These are phyloP conservation scores for Leptosomus discolor DNA, from an alignment of 2,113 vertebrate species.

Conservation along the genomic window DNA sequence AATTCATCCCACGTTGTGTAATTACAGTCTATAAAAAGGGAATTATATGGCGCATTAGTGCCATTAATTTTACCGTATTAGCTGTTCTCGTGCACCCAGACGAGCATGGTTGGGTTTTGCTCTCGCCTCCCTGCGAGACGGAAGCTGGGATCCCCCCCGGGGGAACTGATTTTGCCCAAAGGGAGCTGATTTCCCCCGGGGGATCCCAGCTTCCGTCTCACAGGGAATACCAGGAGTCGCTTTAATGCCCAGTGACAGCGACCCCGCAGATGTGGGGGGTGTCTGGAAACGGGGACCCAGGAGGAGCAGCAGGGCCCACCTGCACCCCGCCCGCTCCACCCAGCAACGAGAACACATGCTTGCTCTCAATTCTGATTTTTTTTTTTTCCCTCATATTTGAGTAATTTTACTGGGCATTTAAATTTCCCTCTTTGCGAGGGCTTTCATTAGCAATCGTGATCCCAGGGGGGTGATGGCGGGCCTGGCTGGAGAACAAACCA, in stretches of 20 bases:
- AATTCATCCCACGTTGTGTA: background rate
- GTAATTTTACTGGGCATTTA: background rate
- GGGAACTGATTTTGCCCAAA: background rate
- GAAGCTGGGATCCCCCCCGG: background rate
- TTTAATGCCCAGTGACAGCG: background rate
- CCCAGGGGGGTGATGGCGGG: background rate
- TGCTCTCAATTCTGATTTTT: background rate
- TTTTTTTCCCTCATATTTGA: background rate
- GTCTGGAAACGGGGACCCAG: rapidly evolving
- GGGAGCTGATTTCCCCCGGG: background rate
- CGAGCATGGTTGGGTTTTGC: background rate
- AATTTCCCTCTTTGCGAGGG: background rate
- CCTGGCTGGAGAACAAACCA: background rate
- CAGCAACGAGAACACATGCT: too few species aligned
- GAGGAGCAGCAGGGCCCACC: background rate
- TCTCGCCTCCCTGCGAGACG: background rate
- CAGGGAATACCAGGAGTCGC: rapidly evolving
- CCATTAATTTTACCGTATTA: background rate
- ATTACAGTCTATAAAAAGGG: background rate
- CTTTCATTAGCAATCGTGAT: background rate
- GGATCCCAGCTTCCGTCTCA: background rate
- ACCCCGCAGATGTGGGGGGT: rapidly evolving
- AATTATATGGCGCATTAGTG: background rate
- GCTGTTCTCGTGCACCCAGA: background rate
- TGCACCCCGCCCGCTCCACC: too few species aligned